These are phyloP conservation scores for Zhengitettix transpicula DNA, from an alignment of 2,888 invertebrate genomes.

Conservation along the genomic window DNA sequence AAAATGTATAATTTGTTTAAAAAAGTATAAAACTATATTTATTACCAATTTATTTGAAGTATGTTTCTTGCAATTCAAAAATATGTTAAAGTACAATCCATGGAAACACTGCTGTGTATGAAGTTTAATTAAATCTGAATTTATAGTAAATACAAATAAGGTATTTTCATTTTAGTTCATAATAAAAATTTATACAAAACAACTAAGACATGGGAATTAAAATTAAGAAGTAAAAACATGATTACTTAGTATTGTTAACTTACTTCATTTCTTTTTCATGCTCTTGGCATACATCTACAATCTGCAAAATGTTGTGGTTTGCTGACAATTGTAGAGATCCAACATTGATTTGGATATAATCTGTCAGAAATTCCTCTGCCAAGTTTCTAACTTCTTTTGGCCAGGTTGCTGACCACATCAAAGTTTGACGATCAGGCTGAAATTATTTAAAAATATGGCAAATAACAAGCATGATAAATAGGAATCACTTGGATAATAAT, in stretches of 20 bases:
- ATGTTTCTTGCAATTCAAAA: too few species aligned
- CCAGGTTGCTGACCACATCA: slow-evolving; percentile 99
- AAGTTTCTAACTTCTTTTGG: slow-evolving; percentile 91
- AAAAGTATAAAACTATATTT: too few species aligned
- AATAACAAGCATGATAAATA: neutral
- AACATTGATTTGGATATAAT: slow-evolving; percentile 93
- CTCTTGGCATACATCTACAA: slow-evolving; percentile 84
- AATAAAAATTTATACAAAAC: too few species aligned
- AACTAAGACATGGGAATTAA: neutral
- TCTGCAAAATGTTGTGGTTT: slow-evolving; percentile 85
- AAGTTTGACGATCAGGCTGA: slow-evolving; percentile 71
- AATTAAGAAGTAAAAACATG: neutral
- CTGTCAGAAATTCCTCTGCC: slow-evolving; percentile 88
- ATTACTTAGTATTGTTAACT: too few species aligned
- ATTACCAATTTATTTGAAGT: too few species aligned
- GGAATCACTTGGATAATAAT: too few species aligned
- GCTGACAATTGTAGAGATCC: slow-evolving; percentile 86
- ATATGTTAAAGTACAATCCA: too few species aligned
- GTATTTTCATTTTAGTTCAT: too few species aligned
- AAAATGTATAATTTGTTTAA: too few species aligned
- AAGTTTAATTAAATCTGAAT: too few species aligned
- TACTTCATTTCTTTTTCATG: slow-evolving; percentile 61
- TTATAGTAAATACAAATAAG: too few species aligned
- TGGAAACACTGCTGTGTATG: too few species aligned
- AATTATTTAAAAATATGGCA: slow-evolving; percentile 8